These are phyloP conservation scores for Lepidocolaptes lacrymiger DNA, from an alignment of 2,797 vertebrate genomes.

Conservation along the genomic window DNA sequence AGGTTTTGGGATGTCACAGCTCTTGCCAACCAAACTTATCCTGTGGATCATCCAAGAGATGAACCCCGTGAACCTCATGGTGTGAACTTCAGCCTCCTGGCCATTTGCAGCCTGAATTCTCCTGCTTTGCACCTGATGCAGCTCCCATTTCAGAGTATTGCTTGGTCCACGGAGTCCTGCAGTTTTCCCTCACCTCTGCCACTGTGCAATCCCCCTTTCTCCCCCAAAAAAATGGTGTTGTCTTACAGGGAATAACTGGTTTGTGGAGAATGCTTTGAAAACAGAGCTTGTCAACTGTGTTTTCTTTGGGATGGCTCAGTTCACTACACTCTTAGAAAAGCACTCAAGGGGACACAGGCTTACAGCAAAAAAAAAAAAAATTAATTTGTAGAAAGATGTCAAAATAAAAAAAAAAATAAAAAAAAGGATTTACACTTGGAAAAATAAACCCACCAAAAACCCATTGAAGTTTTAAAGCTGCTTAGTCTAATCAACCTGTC, in stretches of 20 bases:
- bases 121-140: neutral
- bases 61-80: neutral
- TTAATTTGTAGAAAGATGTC: neutral
- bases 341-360: constrained; percentile 1
- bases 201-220: neutral
- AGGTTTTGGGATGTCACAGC: neutral
- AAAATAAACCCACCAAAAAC: neutral
- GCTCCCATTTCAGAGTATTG: neutral
- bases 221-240: neutral
- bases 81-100: neutral
- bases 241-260: neutral
- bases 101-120: neutral
- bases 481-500: constrained; percentile 3
- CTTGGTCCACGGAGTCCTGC: neutral
- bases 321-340: constrained; percentile 19
- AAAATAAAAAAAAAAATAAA: neutral
- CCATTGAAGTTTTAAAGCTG: neutral
- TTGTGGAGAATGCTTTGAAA: neutral
- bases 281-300: neutral
- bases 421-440: neutral
- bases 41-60: neutral
- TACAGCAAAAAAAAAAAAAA: neutral
- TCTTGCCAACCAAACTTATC: neutral
- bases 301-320: neutral
- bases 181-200: neutral